Conservation (phyloP, 2,888 invertebrate species). For the Nyleta sp. region DNA sequence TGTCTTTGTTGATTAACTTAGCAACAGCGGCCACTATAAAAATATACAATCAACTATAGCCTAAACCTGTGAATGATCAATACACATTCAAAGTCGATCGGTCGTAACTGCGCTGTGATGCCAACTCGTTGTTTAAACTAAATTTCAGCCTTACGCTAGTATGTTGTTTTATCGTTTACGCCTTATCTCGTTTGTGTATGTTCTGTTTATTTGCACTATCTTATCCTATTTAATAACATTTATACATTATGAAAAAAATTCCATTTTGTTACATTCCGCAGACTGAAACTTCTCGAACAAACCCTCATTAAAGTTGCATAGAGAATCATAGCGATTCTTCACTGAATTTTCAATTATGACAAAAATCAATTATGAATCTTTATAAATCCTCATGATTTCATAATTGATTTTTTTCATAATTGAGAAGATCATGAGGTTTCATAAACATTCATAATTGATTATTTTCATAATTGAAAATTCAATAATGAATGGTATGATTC, state of each 20-base stretch:
- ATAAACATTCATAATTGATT: too few relatives aligned
- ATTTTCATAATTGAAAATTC: too few relatives aligned
- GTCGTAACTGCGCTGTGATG: slow-evolving; percentile 36
- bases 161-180: slow-evolving; percentile 32
- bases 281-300: too few relatives aligned
- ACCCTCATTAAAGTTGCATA: too few relatives aligned
- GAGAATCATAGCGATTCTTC: too few relatives aligned
- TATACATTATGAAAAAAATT: slow-evolving; percentile 2
- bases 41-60: slow-evolving; percentile 2
- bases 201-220: slow-evolving; percentile 33
- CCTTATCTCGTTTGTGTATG: slow-evolving; percentile 19
- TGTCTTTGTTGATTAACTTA: slow-evolving; percentile 16
- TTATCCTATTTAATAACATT: slow-evolving; percentile 36
- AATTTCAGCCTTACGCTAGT: slow-evolving; percentile 44
- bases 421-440: too few relatives aligned
- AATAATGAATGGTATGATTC: too few relatives aligned
- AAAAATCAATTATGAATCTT: too few relatives aligned
- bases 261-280: too few relatives aligned
- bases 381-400: too few relatives aligned
- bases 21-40: slow-evolving; percentile 11
- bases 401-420: too few relatives aligned
- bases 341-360: too few relatives aligned
- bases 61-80: slow-evolving; percentile 35
- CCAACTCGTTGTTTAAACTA: slow-evolving; percentile 48
- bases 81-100: slow-evolving; percentile 34